Conservation (phyloP, 2,888 invertebrate species). For the Trissonchulus latispiculum region DNA sequence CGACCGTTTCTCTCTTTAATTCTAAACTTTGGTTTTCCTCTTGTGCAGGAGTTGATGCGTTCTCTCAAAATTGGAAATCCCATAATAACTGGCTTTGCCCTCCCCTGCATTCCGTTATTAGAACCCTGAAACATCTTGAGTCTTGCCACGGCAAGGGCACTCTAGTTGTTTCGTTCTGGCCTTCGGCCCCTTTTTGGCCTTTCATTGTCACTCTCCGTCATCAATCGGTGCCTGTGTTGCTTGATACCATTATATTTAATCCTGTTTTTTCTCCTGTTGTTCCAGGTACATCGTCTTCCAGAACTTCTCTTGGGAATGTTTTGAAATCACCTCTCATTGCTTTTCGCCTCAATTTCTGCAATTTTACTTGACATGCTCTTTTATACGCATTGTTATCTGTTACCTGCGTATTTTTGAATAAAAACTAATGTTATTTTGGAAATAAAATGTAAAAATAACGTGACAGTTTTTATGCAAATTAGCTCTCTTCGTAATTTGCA, state of each 20-base stretch:
- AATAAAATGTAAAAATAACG: neutral
- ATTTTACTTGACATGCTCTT: too few relatives aligned
- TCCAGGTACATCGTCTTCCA: too few relatives aligned
- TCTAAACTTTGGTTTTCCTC: neutral
- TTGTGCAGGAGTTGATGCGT: neutral
- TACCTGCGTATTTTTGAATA: neutral
- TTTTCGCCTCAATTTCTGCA: too few relatives aligned
- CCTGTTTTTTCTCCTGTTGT: too few relatives aligned
- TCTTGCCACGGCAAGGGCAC: neutral
- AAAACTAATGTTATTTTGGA: neutral
- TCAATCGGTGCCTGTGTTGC: too few relatives aligned
- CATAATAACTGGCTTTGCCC: neutral
- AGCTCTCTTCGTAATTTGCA: too few relatives aligned
- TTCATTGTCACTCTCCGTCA: too few relatives aligned
- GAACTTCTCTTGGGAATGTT: too few relatives aligned
- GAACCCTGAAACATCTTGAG: neutral
- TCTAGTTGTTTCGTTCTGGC: neutral
- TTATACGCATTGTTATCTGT: too few relatives aligned
- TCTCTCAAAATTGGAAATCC: neutral
- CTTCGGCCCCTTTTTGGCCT: constrained; percentile 5
- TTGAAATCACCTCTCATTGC: too few relatives aligned
- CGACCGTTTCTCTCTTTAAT: neutral
- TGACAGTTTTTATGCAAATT: too few relatives aligned
- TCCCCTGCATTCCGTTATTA: neutral
- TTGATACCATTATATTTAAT: too few relatives aligned